A percentile compares a stretch with the other conserved stretches of the same genome.
These are phyloP conservation scores for Oppia nitens DNA, from an alignment of 1,140 invertebrate species.

Conservation along the genomic window DNA sequence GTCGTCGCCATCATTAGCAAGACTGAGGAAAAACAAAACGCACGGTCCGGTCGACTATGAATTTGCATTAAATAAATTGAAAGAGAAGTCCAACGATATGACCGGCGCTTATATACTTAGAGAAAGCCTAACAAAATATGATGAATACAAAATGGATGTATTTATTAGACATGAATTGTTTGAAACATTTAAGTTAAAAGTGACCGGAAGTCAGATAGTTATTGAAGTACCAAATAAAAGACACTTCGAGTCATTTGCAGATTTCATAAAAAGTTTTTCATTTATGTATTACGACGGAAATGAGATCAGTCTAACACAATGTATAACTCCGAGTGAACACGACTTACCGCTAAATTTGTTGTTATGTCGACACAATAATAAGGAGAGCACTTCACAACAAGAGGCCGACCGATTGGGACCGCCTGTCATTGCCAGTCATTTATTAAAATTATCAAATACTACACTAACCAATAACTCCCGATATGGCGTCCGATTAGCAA, in stretches of 20 bases:
- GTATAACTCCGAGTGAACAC: slow-evolving; percentile 8
- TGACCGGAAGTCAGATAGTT: neutral
- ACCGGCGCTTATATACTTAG: slow-evolving; percentile 59
- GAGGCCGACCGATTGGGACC: neutral
- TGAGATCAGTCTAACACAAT: neutral
- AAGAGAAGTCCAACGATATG: slow-evolving; percentile 51
- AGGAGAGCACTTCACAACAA: neutral
- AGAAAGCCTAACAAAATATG: slow-evolving; percentile 57
- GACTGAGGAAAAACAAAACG: slow-evolving; percentile 52
- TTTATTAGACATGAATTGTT: neutral
- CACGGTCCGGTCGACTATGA: slow-evolving; percentile 65
- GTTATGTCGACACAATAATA: neutral
- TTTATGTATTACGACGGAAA: neutral
- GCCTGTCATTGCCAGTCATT: neutral
- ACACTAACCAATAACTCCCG: neutral
- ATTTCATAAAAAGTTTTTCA: neutral
- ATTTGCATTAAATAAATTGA: slow-evolving; percentile 63
- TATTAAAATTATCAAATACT: slow-evolving; percentile 1
- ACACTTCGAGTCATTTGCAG: neutral
- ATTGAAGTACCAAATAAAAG: neutral
- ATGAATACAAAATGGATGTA: slow-evolving; percentile 32
- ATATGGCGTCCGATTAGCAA: neutral
- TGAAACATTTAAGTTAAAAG: neutral
- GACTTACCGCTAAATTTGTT: slow-evolving; percentile 6
- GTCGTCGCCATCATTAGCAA: slow-evolving; percentile 51